phyloP scores from a whole-genome alignment of 2,797 vertebrate species.

The Apogon talboti region DNA sequence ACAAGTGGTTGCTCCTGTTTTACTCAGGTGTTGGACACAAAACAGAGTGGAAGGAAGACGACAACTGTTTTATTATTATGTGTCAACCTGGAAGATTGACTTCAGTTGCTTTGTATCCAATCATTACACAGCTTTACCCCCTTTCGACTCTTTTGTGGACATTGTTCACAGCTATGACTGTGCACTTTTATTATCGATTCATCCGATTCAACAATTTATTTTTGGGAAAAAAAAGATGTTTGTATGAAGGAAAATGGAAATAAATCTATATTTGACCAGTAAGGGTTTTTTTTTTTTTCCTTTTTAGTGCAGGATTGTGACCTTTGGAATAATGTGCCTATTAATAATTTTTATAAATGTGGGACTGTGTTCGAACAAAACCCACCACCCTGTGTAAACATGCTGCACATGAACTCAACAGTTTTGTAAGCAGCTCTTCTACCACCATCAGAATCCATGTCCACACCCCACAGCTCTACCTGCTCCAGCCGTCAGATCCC shows the following conservation, averaged over 20 bases:
- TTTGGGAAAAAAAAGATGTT: slow-evolving; percentile 69
- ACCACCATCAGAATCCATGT: slow-evolving; percentile 8
- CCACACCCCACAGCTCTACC: slow-evolving; percentile 14
- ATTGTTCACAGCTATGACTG: slow-evolving; percentile 48
- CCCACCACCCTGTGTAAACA: neutral
- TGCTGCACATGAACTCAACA: neutral
- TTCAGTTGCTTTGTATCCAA: slow-evolving; percentile 49
- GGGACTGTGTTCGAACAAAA: neutral
- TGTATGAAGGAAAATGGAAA: slow-evolving; percentile 77
- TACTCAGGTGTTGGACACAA: slow-evolving; percentile 74
- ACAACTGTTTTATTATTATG: slow-evolving; percentile 31
- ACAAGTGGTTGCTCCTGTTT: slow-evolving; percentile 38
- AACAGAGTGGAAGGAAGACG: slow-evolving; percentile 48
- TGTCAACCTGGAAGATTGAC: slow-evolving; percentile 44
- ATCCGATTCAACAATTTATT: slow-evolving; percentile 68
- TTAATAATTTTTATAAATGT: neutral
- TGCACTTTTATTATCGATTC: slow-evolving; percentile 71
- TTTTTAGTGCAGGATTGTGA: slow-evolving; percentile 8
- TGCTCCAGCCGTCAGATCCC: slow-evolving; percentile 32
- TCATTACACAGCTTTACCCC: slow-evolving; percentile 74
- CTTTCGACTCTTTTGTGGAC: slow-evolving; percentile 55
- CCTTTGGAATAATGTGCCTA: neutral
- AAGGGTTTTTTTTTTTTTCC: slow-evolving; percentile 24
- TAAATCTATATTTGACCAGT: slow-evolving; percentile 82
- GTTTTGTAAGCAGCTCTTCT: slow-evolving; percentile 1